Evolutionary conservation across 2,113 vertebrate species (phyloP), one percentile per base, ranked within the genome.

Genomic region (Sceloporus undulatus): DNA sequence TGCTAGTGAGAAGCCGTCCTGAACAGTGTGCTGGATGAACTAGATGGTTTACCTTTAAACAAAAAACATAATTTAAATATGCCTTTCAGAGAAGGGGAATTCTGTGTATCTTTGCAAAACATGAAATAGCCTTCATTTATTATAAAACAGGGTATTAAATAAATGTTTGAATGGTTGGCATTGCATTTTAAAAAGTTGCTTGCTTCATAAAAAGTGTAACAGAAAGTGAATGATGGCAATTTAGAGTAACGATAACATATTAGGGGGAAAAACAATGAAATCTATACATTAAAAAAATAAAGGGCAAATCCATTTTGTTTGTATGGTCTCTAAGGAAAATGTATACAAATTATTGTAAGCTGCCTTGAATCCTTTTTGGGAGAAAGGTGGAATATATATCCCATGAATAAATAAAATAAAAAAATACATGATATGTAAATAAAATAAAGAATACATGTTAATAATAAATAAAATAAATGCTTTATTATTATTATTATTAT

Each of bases 91-190:
- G 34, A 68, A n/a, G 34, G 21, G 6, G 4, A 21, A 21, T 10
- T 19, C 16, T 92, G 82, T 91, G 86, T 66, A 92, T 91, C 94
- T 91, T 78, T 82, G 86, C 62, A 92, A 88, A 78, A 94, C 79
- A 96, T 96, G 66, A 97, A 97, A 96, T 94, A 97, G 96, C 96
- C 92, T 96, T 96, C 84, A 9, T 65, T 90, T 93, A 94, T 93
- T 95, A 94, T 95, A 94, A 96, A 96, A 94, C 94, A 95, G 93
- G 96, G 95, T 25, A 95, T 95, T 96, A 95, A 96, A 96, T 96
- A 95, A 95, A 96, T 96, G 96, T 95, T 96, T 94, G 96, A 94
- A 92, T 91, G 94, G 18, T 92, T 91, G 94, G 18, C 70, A 95
- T 96, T 94, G 95, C 95, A 93, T 88, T 96, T 56, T 97, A 96